Evolutionary conservation across 2,888 invertebrate species (phyloP).

Genomic region (Pristionchus mayeri): DNA sequence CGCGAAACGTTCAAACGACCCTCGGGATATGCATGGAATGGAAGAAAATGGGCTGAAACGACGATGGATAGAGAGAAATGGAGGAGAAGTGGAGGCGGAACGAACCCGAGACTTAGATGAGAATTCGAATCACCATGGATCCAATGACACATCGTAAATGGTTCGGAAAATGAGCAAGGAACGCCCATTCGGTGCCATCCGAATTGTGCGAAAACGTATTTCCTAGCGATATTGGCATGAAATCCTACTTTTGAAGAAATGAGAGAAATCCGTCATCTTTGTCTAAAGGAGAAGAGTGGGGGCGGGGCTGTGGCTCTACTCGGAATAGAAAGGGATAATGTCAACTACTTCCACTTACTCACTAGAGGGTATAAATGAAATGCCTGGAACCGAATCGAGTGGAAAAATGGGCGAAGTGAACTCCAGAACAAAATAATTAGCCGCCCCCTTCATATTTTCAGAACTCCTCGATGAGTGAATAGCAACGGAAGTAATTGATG

Average conservation of each 20-base stretch:
- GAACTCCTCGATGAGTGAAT: too few relatives aligned
- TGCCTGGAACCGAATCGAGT: too few relatives aligned
- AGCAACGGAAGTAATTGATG: too few relatives aligned
- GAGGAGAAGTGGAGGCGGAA: neutral
- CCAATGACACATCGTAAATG: too few relatives aligned
- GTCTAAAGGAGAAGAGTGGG: neutral
- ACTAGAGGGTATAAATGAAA: too few relatives aligned
- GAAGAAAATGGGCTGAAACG: constrained; percentile 20
- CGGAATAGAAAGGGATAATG: constrained; percentile 1
- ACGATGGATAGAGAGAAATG: neutral
- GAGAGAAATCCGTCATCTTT: constrained; percentile 31
- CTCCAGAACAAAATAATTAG: too few relatives aligned
- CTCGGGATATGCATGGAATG: constrained; percentile 28
- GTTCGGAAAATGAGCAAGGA: too few relatives aligned
- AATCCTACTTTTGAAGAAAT: neutral
- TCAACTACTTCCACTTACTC: constrained; percentile 11
- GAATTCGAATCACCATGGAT: neutral
- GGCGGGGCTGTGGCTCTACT: neutral
- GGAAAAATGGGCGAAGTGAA: too few relatives aligned
- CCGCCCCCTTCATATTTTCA: too few relatives aligned
- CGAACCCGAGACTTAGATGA: neutral
- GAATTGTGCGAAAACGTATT: too few relatives aligned
- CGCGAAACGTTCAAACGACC: constrained; percentile 36
- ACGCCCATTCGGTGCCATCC: too few relatives aligned
- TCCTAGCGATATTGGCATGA: neutral